phyloP scores from a whole-genome alignment of 2,113 vertebrate genomes.

The Macrotis lagotis region DNA sequence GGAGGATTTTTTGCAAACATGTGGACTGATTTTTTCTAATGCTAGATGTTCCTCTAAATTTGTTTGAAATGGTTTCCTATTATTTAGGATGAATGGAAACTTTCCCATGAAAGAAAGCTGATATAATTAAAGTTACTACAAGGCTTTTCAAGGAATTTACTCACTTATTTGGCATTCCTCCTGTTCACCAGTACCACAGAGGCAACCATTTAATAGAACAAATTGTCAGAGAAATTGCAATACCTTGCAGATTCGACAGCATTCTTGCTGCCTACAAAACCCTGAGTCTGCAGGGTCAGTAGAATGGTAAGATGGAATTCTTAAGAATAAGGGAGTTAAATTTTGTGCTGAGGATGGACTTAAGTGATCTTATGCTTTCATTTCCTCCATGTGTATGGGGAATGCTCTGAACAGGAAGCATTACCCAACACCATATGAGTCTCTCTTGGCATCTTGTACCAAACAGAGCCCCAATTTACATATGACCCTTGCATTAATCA shows the following conservation, averaged over 20 bases:
- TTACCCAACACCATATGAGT: neutral
- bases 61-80: neutral
- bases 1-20: neutral
- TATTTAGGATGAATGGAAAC: neutral
- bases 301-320: constrained; percentile 61
- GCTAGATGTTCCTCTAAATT: neutral
- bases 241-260: neutral
- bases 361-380: neutral
- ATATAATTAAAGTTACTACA: neutral
- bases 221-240: neutral
- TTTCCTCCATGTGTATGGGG: neutral
- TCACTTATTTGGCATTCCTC: neutral
- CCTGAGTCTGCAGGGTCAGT: constrained; percentile 21
- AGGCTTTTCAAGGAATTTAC: neutral
- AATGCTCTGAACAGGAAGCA: neutral
- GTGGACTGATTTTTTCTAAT: neutral
- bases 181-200: neutral
- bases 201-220: neutral
- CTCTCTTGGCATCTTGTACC: neutral
- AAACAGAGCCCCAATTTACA: neutral
- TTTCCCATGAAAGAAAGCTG: neutral
- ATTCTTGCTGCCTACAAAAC: neutral
- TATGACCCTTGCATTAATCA: neutral
- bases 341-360: neutral
- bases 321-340: constrained; percentile 1